Conservation (phyloP, 2,888 invertebrate genomes). For the Agriopis aurantiaria region DNA sequence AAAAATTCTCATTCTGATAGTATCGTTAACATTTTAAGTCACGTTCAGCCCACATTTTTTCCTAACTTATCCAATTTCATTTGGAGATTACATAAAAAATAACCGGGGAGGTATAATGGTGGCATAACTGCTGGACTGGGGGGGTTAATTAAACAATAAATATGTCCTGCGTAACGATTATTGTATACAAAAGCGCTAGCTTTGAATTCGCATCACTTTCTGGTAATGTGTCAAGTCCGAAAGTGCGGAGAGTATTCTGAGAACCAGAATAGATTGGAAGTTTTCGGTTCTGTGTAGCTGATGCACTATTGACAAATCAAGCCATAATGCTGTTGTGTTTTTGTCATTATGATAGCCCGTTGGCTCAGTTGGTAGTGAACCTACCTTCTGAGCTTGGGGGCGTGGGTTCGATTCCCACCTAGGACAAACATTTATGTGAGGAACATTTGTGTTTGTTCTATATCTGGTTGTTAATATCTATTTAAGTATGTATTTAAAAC, state of each 20-base stretch:
- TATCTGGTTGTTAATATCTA: too few species aligned
- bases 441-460: too few species aligned
- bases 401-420: too few species aligned
- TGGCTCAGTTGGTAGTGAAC: too few species aligned
- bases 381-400: too few species aligned
- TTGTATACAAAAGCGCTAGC: slow-evolving; percentile 80
- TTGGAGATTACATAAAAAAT: slow-evolving; percentile 76
- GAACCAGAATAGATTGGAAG: slow-evolving; percentile 14
- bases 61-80: slow-evolving; percentile 71
- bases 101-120: slow-evolving; percentile 61
- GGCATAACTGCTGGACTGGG: slow-evolving; percentile 65
- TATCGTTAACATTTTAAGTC: slow-evolving; percentile 45
- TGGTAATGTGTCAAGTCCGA: slow-evolving; percentile 79
- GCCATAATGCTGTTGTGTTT: background rate
- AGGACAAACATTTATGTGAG: too few species aligned
- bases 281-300: background rate
- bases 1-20: slow-evolving; percentile 23
- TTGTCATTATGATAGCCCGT: too few species aligned
- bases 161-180: slow-evolving; percentile 77
- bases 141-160: slow-evolving; percentile 85
- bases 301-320: background rate
- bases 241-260: slow-evolving; percentile 59
- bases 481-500: too few species aligned
- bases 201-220: slow-evolving; percentile 86
- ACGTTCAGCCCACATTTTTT: slow-evolving; percentile 52